A percentile compares a stretch with the other conserved stretches of the same genome.
Evolutionary conservation across 2,113 vertebrate species (phyloP).

Genomic region (Atrichornis clamosus): DNA sequence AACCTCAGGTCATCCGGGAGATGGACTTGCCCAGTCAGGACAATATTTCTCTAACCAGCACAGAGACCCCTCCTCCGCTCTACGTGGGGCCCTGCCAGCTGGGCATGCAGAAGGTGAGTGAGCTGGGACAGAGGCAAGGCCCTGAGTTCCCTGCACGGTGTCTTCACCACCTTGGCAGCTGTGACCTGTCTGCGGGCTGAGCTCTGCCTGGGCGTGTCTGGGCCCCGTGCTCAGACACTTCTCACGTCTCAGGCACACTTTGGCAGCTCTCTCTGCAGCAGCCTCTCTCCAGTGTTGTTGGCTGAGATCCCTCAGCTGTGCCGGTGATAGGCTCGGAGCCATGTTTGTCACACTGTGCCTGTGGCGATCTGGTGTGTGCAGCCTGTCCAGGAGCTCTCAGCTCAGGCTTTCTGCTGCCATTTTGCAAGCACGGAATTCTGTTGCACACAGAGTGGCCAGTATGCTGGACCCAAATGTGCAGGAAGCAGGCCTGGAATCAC

Average conservation of each 20-base stretch:
- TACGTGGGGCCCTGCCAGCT: slow-evolving; percentile 90
- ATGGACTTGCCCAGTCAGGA: slow-evolving; percentile 97
- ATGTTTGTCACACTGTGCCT: background rate
- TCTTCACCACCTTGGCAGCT: background rate
- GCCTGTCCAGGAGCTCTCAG: background rate
- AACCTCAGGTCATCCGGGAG: slow-evolving; percentile 93
- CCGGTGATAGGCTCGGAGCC: accelerated
- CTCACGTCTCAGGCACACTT: background rate
- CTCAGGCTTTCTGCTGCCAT: background rate
- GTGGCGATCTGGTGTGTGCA: background rate
- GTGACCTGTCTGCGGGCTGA: background rate
- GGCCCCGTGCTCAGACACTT: background rate
- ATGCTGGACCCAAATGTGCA: background rate
- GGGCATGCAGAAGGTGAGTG: slow-evolving; percentile 92
- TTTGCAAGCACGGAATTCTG: background rate
- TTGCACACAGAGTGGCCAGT: background rate
- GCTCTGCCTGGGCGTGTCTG: background rate
- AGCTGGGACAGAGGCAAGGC: background rate
- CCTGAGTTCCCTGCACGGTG: background rate
- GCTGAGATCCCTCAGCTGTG: background rate
- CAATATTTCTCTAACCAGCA: slow-evolving; percentile 93
- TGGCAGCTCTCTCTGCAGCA: background rate
- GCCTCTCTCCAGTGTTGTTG: accelerated
- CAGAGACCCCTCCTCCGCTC: slow-evolving; percentile 92
- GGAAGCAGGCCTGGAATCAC: background rate